Evolutionary conservation across 2,888 invertebrate genomes (phyloP).

Genomic region (Watsonalla binaria): DNA sequence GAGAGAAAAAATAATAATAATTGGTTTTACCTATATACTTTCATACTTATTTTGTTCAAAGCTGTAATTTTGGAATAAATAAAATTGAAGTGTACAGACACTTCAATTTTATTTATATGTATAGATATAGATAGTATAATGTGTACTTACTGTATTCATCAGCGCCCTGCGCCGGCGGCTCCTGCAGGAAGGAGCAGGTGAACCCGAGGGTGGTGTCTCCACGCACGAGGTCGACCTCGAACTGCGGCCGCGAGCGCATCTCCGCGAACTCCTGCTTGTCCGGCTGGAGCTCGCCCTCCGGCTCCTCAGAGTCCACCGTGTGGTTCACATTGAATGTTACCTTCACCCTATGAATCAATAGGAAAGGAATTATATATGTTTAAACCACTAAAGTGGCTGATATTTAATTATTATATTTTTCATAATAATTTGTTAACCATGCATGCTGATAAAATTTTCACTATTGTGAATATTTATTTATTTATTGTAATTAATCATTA

Average conservation of each 20-base stretch:
- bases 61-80: no score
- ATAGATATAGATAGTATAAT: neutral
- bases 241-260: constrained; percentile 94
- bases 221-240: constrained; percentile 91
- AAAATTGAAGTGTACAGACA: no score
- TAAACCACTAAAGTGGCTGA: no score
- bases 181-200: constrained; percentile 88
- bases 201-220: constrained; percentile 89
- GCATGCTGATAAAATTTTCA: no score
- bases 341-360: constrained; percentile 46
- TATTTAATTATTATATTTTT: no score
- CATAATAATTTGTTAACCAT: no score
- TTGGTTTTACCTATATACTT: no score
- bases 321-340: constrained; percentile 96
- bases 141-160: constrained; percentile 82
- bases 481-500: no score
- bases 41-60: no score
- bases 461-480: no score
- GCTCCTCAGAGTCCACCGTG: constrained; percentile 91
- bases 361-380: neutral
- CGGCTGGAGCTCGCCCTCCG: constrained; percentile 79
- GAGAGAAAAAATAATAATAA: no score
- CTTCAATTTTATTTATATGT: no score
- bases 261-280: constrained; percentile 88
- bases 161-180: constrained; percentile 79